Conservation (phyloP, 2,888 invertebrate species). For the Mystacides longicornis region DNA sequence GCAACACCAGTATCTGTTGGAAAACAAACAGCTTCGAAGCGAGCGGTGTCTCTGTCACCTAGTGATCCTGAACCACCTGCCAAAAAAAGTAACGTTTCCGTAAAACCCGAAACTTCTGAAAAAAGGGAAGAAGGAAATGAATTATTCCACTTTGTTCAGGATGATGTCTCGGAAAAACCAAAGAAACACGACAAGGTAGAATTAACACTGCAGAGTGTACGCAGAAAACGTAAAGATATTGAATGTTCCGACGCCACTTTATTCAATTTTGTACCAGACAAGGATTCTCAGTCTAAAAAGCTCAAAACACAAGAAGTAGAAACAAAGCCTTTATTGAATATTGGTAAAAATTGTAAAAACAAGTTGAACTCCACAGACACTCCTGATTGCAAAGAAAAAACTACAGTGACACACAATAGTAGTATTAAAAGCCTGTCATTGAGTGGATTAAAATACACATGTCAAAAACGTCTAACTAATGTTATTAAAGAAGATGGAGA, state of each 20-base stretch:
- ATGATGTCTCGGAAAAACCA: neutral
- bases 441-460: conserved; percentile 6
- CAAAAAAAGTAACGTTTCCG: neutral
- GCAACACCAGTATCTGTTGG: neutral
- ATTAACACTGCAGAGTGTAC: conserved; percentile 8
- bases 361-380: conserved; percentile 10
- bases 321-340: conserved; percentile 6
- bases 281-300: conserved; percentile 1
- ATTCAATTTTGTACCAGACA: conserved; percentile 20
- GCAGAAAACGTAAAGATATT: conserved; percentile 6
- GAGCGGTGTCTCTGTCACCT: neutral
- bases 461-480: conserved; percentile 9
- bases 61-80: neutral
- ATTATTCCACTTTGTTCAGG: conserved; percentile 10
- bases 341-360: conserved; percentile 10
- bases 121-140: neutral
- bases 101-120: neutral
- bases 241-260: conserved; percentile 13
- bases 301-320: neutral
- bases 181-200: neutral
- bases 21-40: neutral
- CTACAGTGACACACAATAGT: neutral
- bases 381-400: conserved; percentile 6
- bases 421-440: neutral
- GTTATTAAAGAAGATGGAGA: conserved; percentile 6